phyloP scores from a whole-genome alignment of 2,797 vertebrate species.

The Eulemur coronatus region DNA sequence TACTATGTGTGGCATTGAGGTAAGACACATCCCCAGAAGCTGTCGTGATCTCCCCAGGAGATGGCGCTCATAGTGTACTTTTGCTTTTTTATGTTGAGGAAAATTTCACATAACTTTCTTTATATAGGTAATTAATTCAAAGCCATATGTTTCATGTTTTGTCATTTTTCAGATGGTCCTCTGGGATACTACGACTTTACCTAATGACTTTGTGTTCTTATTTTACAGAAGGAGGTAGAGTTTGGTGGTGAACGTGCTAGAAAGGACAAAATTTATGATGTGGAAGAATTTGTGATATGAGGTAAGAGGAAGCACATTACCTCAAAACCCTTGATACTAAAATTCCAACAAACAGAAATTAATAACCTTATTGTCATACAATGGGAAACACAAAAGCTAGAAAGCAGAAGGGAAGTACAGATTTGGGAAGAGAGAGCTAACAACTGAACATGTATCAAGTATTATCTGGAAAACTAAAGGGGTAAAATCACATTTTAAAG shows the following conservation, averaged over 20 bases:
- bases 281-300: neutral
- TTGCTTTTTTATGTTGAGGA: conserved; percentile 25
- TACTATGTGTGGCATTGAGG: accelerated
- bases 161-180: neutral
- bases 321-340: neutral
- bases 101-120: neutral
- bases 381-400: neutral
- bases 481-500: neutral
- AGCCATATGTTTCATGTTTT: neutral
- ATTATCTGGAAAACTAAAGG: conserved; percentile 3
- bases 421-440: neutral
- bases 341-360: neutral
- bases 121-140: neutral
- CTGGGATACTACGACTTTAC: neutral
- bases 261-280: neutral
- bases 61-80: conserved; percentile 60
- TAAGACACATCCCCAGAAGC: accelerated
- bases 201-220: neutral
- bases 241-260: neutral
- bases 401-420: neutral
- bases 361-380: neutral
- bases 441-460: neutral
- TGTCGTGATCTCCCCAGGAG: conserved; percentile 56
- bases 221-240: neutral
- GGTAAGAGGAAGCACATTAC: neutral